Conservation (phyloP, 2,888 invertebrate genomes). For the Pristionchus japonicus region DNA sequence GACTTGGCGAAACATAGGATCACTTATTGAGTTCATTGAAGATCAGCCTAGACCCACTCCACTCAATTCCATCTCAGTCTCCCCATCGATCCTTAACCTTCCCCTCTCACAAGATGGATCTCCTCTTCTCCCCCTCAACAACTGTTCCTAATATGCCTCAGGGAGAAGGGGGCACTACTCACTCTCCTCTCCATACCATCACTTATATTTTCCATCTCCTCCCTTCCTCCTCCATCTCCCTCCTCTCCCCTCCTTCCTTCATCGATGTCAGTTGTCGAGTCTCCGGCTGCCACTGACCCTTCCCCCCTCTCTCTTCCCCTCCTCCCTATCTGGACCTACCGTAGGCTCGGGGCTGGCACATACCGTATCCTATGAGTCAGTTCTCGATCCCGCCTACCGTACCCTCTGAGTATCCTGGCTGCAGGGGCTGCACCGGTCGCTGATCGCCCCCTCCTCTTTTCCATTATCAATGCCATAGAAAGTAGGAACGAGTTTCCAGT, state of each 20-base stretch:
- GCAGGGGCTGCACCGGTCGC: background rate
- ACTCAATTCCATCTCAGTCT: background rate
- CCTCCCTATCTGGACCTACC: constrained; percentile 1
- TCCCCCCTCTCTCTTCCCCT: background rate
- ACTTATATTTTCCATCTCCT: constrained; percentile 31
- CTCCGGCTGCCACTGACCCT: background rate
- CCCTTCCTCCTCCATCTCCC: constrained; percentile 5
- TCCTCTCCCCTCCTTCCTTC: background rate
- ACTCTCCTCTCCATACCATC: constrained; percentile 38
- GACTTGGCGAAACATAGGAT: too few relatives aligned
- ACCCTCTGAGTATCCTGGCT: constrained; percentile 3
- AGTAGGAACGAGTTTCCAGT: constrained; percentile 33
- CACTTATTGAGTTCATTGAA: background rate
- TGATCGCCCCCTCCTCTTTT: background rate
- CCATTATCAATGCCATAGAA: constrained; percentile 36
- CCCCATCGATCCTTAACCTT: background rate
- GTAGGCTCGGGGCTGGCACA: background rate
- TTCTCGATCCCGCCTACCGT: background rate
- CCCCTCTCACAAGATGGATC: background rate
- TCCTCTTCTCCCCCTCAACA: background rate
- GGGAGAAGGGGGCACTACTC: background rate
- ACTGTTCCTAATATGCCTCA: constrained; percentile 43
- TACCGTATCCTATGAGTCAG: background rate
- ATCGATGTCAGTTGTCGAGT: constrained; percentile 2
- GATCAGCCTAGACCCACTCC: background rate